A percentile compares a stretch with the other conserved stretches of the same genome.
These are phyloP conservation scores for Ctenochaetus hawaiiensis DNA, from an alignment of 2,797 vertebrate genomes.

Conservation along the genomic window DNA sequence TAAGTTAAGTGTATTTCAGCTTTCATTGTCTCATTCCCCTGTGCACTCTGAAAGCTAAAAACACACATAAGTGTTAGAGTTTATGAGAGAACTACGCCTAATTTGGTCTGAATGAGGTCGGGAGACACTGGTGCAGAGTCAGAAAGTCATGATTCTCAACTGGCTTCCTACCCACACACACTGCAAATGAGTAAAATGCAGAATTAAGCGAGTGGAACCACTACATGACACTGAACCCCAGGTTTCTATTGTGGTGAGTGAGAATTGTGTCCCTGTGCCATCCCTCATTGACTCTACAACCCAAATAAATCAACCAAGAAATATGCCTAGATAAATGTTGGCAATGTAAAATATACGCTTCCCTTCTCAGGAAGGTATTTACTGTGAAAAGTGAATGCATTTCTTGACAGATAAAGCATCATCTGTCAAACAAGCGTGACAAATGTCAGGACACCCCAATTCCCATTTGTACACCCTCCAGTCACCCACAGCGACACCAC, in stretches of 20 bases:
- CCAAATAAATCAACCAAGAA: neutral
- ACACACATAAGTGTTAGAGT: no score
- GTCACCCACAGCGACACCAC: slow-evolving; percentile 51
- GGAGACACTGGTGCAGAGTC: neutral
- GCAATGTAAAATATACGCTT: slow-evolving; percentile 39
- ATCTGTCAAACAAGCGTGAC: slow-evolving; percentile 21
- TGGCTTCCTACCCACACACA: slow-evolving; percentile 4
- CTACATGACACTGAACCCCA: neutral
- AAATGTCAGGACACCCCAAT: slow-evolving; percentile 64
- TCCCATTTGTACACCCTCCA: slow-evolving; percentile 49
- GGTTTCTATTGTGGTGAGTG: neutral
- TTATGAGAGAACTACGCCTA: no score
- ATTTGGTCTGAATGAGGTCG: no score
- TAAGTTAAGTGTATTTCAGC: no score
- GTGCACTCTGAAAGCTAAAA: no score
- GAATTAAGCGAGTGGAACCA: slow-evolving; percentile 1
- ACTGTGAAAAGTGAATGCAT: slow-evolving; percentile 44
- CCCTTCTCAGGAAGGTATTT: slow-evolving; percentile 35
- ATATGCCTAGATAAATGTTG: slow-evolving; percentile 9
- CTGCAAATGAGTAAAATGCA: neutral
- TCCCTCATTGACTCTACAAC: slow-evolving; percentile 5
- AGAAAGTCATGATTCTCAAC: neutral
- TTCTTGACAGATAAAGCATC: slow-evolving; percentile 51
- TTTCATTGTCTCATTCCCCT: no score
- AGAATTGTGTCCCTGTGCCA: neutral